A percentile compares a stretch with the other conserved stretches of the same genome.
Conservation (phyloP, 1,140 invertebrate species). For the Drosophila arizonae region DNA sequence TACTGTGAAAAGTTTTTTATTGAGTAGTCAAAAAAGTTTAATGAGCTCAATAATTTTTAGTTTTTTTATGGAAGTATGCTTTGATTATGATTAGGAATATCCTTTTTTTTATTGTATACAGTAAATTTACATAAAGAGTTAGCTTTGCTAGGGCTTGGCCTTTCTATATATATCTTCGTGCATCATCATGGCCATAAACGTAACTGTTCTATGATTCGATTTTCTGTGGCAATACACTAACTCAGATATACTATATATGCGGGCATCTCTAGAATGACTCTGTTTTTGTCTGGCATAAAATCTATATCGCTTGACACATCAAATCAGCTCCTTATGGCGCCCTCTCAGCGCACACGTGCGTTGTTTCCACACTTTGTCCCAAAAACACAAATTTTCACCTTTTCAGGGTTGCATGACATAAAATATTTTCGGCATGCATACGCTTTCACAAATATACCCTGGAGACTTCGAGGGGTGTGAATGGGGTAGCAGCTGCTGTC, state of each 20-base stretch:
- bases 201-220: too few species aligned
- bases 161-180: too few species aligned
- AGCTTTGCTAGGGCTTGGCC: too few species aligned
- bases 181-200: too few species aligned
- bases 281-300: conserved; percentile 31
- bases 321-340: conserved; percentile 46
- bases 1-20: too few species aligned
- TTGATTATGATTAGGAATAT: too few species aligned
- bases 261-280: conserved; percentile 1
- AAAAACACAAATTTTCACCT: conserved; percentile 36
- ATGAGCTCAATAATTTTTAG: too few species aligned
- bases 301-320: conserved; percentile 58
- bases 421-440: conserved; percentile 25
- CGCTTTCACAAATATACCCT: conserved; percentile 18
- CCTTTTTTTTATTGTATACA: too few species aligned
- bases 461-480: background rate
- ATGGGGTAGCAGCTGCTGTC: background rate
- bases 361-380: conserved; percentile 26
- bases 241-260: background rate
- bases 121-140: too few species aligned
- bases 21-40: too few species aligned
- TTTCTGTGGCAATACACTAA: too few species aligned
- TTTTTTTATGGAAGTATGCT: too few species aligned
- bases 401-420: conserved; percentile 35
- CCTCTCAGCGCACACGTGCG: conserved; percentile 1